phyloP scores from a whole-genome alignment of 2,888 invertebrate genomes.

The Petrophora chlorosata region DNA sequence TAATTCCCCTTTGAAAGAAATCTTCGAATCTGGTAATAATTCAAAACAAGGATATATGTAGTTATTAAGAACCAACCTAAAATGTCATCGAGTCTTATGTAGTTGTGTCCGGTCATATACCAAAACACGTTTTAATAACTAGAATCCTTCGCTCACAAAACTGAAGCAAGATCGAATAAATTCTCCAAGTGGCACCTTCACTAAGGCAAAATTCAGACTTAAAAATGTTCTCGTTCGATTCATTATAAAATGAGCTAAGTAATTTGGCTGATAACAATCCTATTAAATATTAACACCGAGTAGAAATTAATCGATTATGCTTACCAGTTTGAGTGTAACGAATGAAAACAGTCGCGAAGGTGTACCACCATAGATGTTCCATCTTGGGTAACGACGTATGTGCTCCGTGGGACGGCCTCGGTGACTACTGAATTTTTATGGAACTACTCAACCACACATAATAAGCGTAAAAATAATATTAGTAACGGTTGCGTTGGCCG shows the following conservation, averaged over 20 bases:
- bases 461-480: constrained; percentile 25
- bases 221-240: neutral
- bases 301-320: constrained; percentile 14
- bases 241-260: constrained; percentile 14
- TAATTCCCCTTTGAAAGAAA: too few relatives aligned
- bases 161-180: too few relatives aligned
- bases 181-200: neutral
- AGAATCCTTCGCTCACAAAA: too few relatives aligned
- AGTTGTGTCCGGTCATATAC: too few relatives aligned
- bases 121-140: too few relatives aligned
- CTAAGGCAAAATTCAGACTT: neutral
- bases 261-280: constrained; percentile 17
- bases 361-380: constrained; percentile 3
- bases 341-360: constrained; percentile 5
- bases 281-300: constrained; percentile 3
- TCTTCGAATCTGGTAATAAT: too few relatives aligned
- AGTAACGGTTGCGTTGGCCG: constrained; percentile 23
- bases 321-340: constrained; percentile 21
- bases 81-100: too few relatives aligned
- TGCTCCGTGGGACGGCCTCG: neutral
- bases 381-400: constrained; percentile 8
- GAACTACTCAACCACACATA: constrained; percentile 17
- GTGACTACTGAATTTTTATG: constrained; percentile 14
- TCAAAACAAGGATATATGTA: too few relatives aligned
- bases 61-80: too few relatives aligned